Percentiles rank a stretch among this genome's conserved stretches.
Conservation (phyloP, 2,797 vertebrate species). For the Cyprinodon diabolis region DNA sequence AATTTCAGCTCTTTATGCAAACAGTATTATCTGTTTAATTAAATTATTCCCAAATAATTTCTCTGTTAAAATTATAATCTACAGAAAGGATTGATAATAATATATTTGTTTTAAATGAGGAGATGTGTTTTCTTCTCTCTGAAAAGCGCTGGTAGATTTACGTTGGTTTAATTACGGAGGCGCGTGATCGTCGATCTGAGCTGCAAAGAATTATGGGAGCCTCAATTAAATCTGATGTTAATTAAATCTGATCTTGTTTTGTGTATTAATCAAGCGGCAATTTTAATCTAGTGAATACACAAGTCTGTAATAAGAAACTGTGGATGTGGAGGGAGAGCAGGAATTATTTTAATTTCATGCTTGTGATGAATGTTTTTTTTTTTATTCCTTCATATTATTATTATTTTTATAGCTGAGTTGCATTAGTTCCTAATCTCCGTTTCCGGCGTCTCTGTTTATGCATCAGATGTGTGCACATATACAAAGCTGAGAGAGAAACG, state of each 20-base stretch:
- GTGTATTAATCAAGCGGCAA: conserved; percentile 84
- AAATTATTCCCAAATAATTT: conserved; percentile 80
- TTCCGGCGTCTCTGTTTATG: conserved; percentile 38
- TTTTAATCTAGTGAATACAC: conserved; percentile 86
- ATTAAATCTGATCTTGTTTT: conserved; percentile 89
- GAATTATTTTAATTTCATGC: conserved; percentile 86
- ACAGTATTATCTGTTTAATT: conserved; percentile 80
- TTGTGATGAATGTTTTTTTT: conserved; percentile 73
- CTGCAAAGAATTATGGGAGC: conserved; percentile 76
- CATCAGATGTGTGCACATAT: conserved; percentile 66
- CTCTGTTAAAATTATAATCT: conserved; percentile 72
- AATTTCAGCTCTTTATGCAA: conserved; percentile 66
- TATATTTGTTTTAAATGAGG: conserved; percentile 76
- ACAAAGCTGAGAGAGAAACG: conserved; percentile 51
- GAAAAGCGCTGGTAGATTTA: conserved; percentile 75
- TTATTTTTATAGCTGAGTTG: conserved; percentile 76
- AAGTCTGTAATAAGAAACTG: conserved; percentile 75
- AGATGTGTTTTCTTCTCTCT: conserved; percentile 66
- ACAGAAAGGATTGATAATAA: conserved; percentile 76
- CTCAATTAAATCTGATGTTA: conserved; percentile 87
- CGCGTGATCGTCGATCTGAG: conserved; percentile 74
- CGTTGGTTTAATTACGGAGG: conserved; percentile 80
- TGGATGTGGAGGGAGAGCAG: conserved; percentile 72
- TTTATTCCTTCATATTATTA: conserved; percentile 7
- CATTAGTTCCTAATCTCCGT: conserved; percentile 74